These are phyloP conservation scores for Myanophis thanlyinensis DNA, from an alignment of 2,113 vertebrate species.

Conservation along the genomic window DNA sequence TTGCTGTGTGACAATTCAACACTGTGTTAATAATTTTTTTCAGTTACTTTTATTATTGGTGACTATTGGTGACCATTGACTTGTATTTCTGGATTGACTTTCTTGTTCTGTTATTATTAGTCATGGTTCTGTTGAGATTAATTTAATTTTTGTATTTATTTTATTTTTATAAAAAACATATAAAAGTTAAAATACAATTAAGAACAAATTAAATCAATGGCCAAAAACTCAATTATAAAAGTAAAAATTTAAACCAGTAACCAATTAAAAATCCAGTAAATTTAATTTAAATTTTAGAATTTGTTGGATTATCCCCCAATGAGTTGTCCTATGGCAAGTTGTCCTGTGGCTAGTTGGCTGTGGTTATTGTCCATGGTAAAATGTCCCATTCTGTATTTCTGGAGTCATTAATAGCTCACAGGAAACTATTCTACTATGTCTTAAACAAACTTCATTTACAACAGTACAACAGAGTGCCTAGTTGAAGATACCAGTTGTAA, in stretches of 20 bases:
- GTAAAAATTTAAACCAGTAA: too few relatives aligned
- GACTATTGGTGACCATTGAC: not conserved
- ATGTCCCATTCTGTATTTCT: not conserved
- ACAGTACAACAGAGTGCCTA: not conserved
- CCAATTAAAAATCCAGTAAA: too few relatives aligned
- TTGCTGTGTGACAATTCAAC: not conserved
- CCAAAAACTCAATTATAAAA: too few relatives aligned
- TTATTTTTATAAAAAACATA: too few relatives aligned
- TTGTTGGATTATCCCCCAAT: not conserved
- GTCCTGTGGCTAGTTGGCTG: not conserved
- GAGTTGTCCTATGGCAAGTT: not conserved
- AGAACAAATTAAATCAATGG: too few relatives aligned
- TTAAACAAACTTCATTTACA: not conserved
- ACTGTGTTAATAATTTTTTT: not conserved
- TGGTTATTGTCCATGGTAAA: not conserved
- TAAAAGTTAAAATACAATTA: too few relatives aligned
- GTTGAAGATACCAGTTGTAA: not conserved
- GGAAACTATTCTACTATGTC: not conserved
- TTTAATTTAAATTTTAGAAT: too few relatives aligned
- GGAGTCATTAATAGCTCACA: not conserved
- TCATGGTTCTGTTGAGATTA: not conserved
- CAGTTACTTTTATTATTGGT: not conserved
- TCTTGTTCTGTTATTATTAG: not conserved
- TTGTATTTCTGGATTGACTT: not conserved
- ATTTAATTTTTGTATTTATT: too few relatives aligned